Evolutionary conservation across 2,888 invertebrate species (phyloP).

Genomic region (Mythimna albipuncta): DNA sequence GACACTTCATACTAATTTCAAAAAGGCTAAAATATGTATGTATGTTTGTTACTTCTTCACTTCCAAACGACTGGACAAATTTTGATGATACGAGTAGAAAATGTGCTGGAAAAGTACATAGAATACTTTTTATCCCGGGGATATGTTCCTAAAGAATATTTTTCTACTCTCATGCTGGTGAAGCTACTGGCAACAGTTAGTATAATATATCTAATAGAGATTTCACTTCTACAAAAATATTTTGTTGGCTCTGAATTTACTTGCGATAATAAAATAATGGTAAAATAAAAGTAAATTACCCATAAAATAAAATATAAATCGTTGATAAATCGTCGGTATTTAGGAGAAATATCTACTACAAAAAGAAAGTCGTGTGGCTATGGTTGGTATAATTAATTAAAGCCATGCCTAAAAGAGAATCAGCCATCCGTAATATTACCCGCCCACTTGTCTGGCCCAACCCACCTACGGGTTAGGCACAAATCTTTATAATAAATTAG

Average conservation of each 20-base stretch:
- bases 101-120: too few species aligned
- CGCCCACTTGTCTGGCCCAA: slow-evolving; percentile 13
- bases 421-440: slow-evolving; percentile 20
- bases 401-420: not conserved
- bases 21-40: too few species aligned
- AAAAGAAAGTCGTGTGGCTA: not conserved
- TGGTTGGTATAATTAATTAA: slow-evolving; percentile 21
- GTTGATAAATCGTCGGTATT: not conserved
- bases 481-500: slow-evolving; percentile 1
- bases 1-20: too few species aligned
- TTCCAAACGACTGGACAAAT: too few species aligned
- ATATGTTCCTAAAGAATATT: too few species aligned
- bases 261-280: not conserved
- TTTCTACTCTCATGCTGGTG: too few species aligned
- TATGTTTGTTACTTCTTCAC: too few species aligned
- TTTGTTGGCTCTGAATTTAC: not conserved
- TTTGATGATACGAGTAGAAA: too few species aligned
- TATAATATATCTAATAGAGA: not conserved
- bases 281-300: slow-evolving; percentile 1
- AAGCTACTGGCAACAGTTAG: too few species aligned
- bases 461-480: not conserved
- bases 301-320: not conserved
- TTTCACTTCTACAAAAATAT: not conserved
- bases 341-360: slow-evolving; percentile 1
- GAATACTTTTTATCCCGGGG: too few species aligned